Conservation (phyloP, 2,888 invertebrate species). For the Patella caerulea region DNA sequence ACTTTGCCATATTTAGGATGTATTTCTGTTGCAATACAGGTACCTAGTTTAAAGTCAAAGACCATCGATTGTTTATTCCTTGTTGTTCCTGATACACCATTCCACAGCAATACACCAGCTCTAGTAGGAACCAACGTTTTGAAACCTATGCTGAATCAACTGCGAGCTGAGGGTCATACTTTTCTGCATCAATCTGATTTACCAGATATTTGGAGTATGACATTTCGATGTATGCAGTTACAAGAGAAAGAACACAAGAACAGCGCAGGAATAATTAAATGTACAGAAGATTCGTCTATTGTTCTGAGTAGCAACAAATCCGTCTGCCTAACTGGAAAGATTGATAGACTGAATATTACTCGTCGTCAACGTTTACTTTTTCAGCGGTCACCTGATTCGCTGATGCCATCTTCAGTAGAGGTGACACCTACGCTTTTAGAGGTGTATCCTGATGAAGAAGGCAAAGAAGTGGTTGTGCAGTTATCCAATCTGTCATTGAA, state of each 20-base stretch:
- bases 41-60: too few species aligned
- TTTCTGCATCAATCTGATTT: neutral
- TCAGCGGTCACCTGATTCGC: neutral
- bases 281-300: neutral
- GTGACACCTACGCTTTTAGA: neutral
- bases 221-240: too few species aligned
- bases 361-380: neutral
- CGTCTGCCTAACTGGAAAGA: neutral
- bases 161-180: neutral
- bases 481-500: too few species aligned
- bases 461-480: too few species aligned
- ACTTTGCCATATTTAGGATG: too few species aligned
- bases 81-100: slow-evolving; percentile 4
- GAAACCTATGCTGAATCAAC: too few species aligned
- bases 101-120: slow-evolving; percentile 2
- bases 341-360: neutral
- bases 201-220: too few species aligned
- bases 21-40: too few species aligned
- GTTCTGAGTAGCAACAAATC: neutral
- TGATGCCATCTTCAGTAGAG: neutral
- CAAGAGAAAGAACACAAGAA: too few species aligned
- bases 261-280: too few species aligned
- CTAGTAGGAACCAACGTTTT: slow-evolving; percentile 3
- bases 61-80: neutral
- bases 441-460: too few species aligned